phyloP scores from a whole-genome alignment of 2,888 invertebrate genomes.

The Nomada ruficornis region DNA sequence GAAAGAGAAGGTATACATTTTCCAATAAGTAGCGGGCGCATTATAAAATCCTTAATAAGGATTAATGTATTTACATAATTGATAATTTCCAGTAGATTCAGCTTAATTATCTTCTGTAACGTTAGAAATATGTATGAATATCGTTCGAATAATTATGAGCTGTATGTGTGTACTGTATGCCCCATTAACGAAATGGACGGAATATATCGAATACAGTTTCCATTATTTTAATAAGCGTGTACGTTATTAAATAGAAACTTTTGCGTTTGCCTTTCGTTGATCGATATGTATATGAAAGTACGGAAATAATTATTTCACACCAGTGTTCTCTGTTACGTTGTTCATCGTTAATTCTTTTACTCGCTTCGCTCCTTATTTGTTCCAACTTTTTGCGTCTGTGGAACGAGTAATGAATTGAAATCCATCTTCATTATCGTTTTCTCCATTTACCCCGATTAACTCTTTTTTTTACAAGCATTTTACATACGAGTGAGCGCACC shows the following conservation, averaged over 20 bases:
- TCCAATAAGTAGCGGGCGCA: too few relatives aligned
- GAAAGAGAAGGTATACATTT: too few relatives aligned
- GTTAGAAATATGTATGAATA: neutral
- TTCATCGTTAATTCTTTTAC: constrained; percentile 21
- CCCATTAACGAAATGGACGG: neutral
- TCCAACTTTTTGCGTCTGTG: neutral
- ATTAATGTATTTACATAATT: neutral
- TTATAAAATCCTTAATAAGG: neutral
- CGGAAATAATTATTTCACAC: constrained; percentile 5
- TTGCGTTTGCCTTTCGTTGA: constrained; percentile 1
- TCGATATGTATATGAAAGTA: neutral
- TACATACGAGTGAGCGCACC: constrained; percentile 34
- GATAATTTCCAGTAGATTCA: neutral
- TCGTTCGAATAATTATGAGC: constrained; percentile 18
- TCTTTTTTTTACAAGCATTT: constrained; percentile 55
- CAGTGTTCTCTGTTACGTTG: constrained; percentile 15
- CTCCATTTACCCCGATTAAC: constrained; percentile 25
- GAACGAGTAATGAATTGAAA: neutral
- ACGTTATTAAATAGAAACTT: neutral
- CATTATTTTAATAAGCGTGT: neutral
- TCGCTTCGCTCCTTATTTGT: neutral
- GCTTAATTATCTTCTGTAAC: neutral
- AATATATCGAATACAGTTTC: constrained; percentile 17
- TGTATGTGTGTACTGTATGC: neutral
- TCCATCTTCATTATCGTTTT: constrained; percentile 28